Percentiles rank a stretch among this genome's conserved stretches.
phyloP scores from a whole-genome alignment of 2,797 vertebrate species.

The Sebastes vulpes region DNA sequence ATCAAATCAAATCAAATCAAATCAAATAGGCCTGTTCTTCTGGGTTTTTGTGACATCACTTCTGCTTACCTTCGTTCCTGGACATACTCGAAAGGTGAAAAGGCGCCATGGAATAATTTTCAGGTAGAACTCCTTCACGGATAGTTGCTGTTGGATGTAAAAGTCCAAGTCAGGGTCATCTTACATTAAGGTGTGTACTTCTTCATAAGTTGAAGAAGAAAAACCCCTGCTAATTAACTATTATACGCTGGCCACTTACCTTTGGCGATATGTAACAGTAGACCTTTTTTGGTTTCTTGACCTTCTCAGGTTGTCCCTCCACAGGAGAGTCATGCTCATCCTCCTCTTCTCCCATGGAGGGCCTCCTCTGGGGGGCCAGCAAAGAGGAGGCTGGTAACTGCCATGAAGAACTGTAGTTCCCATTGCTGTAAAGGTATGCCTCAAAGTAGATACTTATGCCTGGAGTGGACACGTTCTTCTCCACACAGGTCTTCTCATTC shows the following conservation, averaged over 20 bases:
- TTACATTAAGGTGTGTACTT: background rate
- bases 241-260: constrained; percentile 75
- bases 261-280: constrained; percentile 99
- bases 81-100: constrained; percentile 98
- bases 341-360: constrained; percentile 92
- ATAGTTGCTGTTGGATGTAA: constrained; percentile 92
- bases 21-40: no score
- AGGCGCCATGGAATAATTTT: constrained; percentile 99
- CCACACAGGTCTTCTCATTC: constrained; percentile 95
- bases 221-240: background rate
- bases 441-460: constrained; percentile 98
- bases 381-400: constrained; percentile 90
- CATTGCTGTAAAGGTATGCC: constrained; percentile 95
- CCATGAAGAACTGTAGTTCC: constrained; percentile 93
- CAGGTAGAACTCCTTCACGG: constrained; percentile 99
- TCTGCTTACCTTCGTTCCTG: constrained; percentile 94
- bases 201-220: background rate
- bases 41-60: background rate
- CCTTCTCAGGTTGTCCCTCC: constrained; percentile 94
- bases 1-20: background rate
- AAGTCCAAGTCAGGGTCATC: background rate
- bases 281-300: constrained; percentile 99
- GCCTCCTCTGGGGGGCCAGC: constrained; percentile 91
- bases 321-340: constrained; percentile 94
- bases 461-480: constrained; percentile 97